Base-by-base conservation (phyloP, 1,140 invertebrate species). In the Nephila pilipes region DNA sequence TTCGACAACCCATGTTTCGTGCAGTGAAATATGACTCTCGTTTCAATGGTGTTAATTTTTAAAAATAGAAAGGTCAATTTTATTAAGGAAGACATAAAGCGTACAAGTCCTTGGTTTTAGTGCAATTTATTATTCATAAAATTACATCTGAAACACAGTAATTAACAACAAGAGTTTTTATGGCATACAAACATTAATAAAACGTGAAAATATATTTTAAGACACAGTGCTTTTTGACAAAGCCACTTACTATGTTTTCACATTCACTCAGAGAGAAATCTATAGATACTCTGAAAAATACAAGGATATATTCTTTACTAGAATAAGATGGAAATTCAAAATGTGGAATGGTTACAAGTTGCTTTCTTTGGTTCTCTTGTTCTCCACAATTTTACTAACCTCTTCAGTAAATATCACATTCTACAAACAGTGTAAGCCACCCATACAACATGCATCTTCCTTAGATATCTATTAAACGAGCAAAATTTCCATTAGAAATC, bases 111-210 rank as follows among this genome's bases (percentile, higher is more conserved):
- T 80, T 83, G 55, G 58, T 46, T 54, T 92, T 69, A 85, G 81
- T 92, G 90, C 81, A 85, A 32, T 92, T 92, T 92, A 92, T 92
- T 92, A 92, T 85, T 92, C 80, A 85, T 92, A 92, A 92, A 92
- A 92, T 92, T 92, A 92, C 90, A 92, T 92, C 63, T 92, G 79
- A 85, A 92, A 92, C 65, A 85, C 90, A 85, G 57, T 85, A 75
- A 38, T 81, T 69, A 92, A 92, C 90, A 92, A 92, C 81, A 92
- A 92, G 80, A 92, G n/a, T 85, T 57, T 92, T 92, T 92, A 91
- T 85, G 16, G 83, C 65, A 85, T 85, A 92, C 90, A 92, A 90
- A 92, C 58, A 85, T 60, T 57, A 92, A 92, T 91, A 91, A 92
- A 90, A 90, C 75, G 75, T 90, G 88, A 90, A 92, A 92, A 92